Conservation (phyloP, 2,888 invertebrate species). For the Leptinotarsa tumamoca region DNA sequence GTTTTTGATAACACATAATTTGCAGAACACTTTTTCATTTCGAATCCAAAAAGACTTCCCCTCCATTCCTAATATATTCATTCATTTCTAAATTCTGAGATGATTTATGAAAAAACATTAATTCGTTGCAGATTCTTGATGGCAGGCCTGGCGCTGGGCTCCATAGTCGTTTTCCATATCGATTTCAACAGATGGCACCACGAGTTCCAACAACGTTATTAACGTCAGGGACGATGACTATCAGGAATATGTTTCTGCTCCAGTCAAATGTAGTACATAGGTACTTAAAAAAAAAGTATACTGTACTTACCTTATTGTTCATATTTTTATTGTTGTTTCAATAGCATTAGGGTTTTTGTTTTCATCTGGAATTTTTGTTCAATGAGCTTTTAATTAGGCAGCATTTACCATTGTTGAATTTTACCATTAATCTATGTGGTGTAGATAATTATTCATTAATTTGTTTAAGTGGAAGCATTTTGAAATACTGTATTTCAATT, state of each 20-base stretch:
- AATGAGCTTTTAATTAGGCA: conserved; percentile 41
- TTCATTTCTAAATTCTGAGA: too few relatives aligned
- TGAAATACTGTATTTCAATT: conserved; percentile 43
- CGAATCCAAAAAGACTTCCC: too few relatives aligned
- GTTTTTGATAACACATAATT: too few relatives aligned
- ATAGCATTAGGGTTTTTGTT: conserved; percentile 26
- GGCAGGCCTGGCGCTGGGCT: conserved; percentile 96
- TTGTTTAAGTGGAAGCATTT: conserved; percentile 45
- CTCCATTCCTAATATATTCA: too few relatives aligned
- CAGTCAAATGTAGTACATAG: conserved; percentile 23
- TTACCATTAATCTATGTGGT: conserved; percentile 40
- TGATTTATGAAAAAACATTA: too few relatives aligned
- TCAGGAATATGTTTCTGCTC: background rate
- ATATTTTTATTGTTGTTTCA: conserved; percentile 33
- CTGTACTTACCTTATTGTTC: conserved; percentile 36
- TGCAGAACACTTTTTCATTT: too few relatives aligned
- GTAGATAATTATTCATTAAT: conserved; percentile 41
- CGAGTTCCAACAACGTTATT: conserved; percentile 95
- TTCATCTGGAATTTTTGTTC: conserved; percentile 35
- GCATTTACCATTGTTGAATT: conserved; percentile 37
- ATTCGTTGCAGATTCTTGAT: conserved; percentile 88
- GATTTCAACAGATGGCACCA: conserved; percentile 99
- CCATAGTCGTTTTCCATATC: conserved; percentile 98
- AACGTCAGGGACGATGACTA: conserved; percentile 21
- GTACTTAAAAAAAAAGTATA: conserved; percentile 29